Evolutionary conservation across 2,113 vertebrate species (phyloP).

Genomic region (Anhinga anhinga): DNA sequence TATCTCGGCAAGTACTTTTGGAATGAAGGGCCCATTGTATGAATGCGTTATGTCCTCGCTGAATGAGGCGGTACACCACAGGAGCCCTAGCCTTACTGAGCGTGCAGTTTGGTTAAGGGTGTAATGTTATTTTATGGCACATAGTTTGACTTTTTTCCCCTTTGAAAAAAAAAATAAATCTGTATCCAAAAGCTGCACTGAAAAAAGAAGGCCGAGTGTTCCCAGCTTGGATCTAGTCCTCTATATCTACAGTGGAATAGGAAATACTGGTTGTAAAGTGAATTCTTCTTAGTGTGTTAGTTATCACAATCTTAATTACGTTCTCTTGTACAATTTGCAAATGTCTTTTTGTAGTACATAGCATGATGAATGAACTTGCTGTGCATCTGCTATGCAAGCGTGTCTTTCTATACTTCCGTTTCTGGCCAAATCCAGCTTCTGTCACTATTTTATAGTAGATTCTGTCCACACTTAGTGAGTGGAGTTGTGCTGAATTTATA

Average conservation of each 20-base stretch:
- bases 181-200: not conserved
- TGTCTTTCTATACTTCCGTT: not conserved
- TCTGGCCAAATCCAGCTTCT: not conserved
- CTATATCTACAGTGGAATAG: not conserved
- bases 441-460: not conserved
- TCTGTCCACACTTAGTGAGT: not conserved
- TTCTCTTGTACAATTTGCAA: not conserved
- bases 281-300: not conserved
- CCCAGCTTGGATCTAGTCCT: not conserved
- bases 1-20: not conserved
- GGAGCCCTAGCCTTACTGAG: not conserved
- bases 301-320: not conserved
- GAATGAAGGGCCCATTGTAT: not conserved
- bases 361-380: not conserved
- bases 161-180: not conserved
- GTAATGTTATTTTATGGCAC: not conserved
- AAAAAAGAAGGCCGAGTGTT: not conserved
- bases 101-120: not conserved
- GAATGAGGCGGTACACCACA: not conserved
- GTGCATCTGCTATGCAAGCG: not conserved
- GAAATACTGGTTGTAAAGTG: not conserved
- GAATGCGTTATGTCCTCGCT: rapidly evolving
- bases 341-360: not conserved
- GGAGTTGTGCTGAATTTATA: not conserved
- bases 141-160: not conserved